Evolutionary conservation across 2,888 invertebrate genomes (phyloP).

Genomic region (Orthosia gracilis): DNA sequence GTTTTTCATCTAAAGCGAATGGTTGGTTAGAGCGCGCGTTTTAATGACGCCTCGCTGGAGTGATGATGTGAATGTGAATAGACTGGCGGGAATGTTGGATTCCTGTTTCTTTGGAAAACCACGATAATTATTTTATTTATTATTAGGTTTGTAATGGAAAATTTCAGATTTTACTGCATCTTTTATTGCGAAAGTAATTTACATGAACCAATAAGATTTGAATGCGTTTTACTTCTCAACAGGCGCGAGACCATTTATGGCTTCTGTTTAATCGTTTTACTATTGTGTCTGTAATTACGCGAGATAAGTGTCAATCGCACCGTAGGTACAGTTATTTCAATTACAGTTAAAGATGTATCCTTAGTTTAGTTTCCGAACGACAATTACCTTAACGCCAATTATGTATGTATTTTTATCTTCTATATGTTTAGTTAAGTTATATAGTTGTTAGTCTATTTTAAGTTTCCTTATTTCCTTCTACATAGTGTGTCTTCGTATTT

Average conservation of each 20-base stretch:
- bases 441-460: too few relatives aligned
- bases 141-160: slow-evolving; percentile 3
- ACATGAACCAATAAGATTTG: neutral
- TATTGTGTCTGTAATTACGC: too few relatives aligned
- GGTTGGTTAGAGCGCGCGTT: slow-evolving; percentile 48
- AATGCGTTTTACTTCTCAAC: too few relatives aligned
- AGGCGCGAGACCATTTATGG: too few relatives aligned
- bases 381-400: slow-evolving; percentile 1
- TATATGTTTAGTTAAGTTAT: too few relatives aligned
- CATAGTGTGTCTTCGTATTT: too few relatives aligned
- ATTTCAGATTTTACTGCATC: slow-evolving; percentile 4
- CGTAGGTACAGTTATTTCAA: neutral
- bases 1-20: slow-evolving; percentile 61
- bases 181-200: slow-evolving; percentile 5
- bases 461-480: too few relatives aligned
- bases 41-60: slow-evolving; percentile 47
- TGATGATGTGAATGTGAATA: slow-evolving; percentile 52
- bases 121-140: slow-evolving; percentile 6
- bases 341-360: neutral
- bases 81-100: slow-evolving; percentile 31
- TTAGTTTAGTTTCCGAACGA: neutral
- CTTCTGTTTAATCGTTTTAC: too few relatives aligned
- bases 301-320: neutral
- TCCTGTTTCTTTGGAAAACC: slow-evolving; percentile 25
- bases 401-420: too few relatives aligned